These are phyloP conservation scores for Otolemur garnettii DNA, from an alignment of 2,113 vertebrate species.

Conservation along the genomic window DNA sequence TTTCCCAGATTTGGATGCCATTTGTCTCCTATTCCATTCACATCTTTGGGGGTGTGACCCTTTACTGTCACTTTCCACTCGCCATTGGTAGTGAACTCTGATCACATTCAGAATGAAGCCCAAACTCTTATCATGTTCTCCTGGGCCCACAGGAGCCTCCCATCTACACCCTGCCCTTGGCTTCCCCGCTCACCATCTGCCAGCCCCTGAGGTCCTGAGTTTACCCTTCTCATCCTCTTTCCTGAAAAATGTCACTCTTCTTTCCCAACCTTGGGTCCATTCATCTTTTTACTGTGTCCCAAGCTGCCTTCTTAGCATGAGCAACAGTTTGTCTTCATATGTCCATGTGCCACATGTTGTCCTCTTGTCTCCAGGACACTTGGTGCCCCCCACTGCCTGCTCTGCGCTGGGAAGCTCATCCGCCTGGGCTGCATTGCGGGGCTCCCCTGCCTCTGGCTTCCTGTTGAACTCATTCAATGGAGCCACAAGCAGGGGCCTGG, in stretches of 20 bases:
- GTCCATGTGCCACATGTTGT: rapidly evolving
- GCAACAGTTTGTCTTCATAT: no score
- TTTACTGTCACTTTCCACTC: neutral
- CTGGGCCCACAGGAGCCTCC: neutral
- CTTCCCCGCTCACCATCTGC: rapidly evolving
- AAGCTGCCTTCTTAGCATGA: neutral
- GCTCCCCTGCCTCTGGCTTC: neutral
- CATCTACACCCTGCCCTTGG: neutral
- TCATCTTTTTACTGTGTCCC: neutral
- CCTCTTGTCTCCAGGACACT: rapidly evolving
- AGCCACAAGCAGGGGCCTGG: neutral
- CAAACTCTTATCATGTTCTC: neutral
- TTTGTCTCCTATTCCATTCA: neutral
- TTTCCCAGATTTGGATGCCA: neutral
- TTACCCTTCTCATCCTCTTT: neutral
- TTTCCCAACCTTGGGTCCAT: no score
- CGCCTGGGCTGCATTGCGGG: rapidly evolving
- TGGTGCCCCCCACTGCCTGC: rapidly evolving
- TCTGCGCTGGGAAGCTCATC: neutral
- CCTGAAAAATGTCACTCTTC: neutral
- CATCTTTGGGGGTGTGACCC: neutral
- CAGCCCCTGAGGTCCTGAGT: neutral
- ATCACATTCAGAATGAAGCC: neutral
- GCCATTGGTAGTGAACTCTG: neutral
- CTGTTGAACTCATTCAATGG: neutral